These are phyloP conservation scores for Agriopis leucophaearia DNA, from an alignment of 2,888 invertebrate species.

Conservation along the genomic window DNA sequence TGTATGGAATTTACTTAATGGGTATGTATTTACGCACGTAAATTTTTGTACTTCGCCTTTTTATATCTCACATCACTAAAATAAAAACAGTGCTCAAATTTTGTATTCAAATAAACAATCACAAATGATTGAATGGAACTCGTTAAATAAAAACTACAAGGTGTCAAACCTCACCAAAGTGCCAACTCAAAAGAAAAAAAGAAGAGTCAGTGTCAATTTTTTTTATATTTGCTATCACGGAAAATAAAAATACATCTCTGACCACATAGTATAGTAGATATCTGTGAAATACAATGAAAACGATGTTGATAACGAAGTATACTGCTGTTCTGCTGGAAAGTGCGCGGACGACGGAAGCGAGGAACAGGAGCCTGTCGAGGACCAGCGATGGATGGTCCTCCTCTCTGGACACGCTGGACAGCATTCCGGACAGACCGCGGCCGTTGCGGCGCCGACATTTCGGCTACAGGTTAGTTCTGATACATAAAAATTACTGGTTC, in stretches of 20 bases:
- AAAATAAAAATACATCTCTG: constrained; percentile 5
- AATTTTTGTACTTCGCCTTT: too few species aligned
- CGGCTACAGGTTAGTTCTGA: constrained; percentile 67
- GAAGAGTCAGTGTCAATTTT: constrained; percentile 7
- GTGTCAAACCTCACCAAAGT: neutral
- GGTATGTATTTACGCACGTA: too few species aligned
- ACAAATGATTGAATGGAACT: neutral
- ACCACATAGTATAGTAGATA: too few species aligned
- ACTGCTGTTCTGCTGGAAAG: constrained; percentile 90
- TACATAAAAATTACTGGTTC: too few species aligned
- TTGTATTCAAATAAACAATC: too few species aligned
- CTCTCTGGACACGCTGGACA: constrained; percentile 69
- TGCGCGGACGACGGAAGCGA: constrained; percentile 81
- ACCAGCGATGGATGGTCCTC: constrained; percentile 67
- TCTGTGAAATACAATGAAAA: constrained; percentile 45
- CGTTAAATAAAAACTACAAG: too few species aligned
- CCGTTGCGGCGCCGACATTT: constrained; percentile 69
- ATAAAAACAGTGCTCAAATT: too few species aligned
- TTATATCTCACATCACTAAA: too few species aligned
- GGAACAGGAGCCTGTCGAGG: constrained; percentile 64
- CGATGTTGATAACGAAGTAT: constrained; percentile 90
- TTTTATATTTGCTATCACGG: neutral
- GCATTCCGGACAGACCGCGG: constrained; percentile 62
- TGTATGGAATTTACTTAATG: too few species aligned
- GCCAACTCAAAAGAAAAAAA: neutral